These are phyloP conservation scores for Cryptus viduatorius DNA, from an alignment of 2,888 invertebrate species.

Conservation along the genomic window DNA sequence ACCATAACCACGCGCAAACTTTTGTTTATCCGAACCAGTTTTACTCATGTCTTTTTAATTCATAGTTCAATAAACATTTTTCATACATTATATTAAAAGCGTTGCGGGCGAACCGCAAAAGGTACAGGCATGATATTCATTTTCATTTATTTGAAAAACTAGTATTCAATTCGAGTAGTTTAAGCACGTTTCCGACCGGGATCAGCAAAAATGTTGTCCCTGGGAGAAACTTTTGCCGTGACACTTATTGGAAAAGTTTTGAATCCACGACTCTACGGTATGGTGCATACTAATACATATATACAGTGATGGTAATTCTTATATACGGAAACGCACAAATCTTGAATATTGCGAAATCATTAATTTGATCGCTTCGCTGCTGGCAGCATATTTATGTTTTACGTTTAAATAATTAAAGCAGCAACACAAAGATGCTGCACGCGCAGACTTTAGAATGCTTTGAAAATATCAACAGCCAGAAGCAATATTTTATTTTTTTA, in stretches of 20 bases:
- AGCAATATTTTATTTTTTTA: too few relatives aligned
- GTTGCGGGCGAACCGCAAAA: not conserved
- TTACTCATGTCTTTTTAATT: too few relatives aligned
- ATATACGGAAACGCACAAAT: not conserved
- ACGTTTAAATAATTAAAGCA: too few relatives aligned
- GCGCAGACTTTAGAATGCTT: too few relatives aligned
- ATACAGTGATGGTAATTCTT: not conserved
- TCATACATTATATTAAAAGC: not conserved
- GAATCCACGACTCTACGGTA: constrained; percentile 30
- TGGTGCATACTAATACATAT: constrained; percentile 5
- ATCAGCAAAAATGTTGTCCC: constrained; percentile 25
- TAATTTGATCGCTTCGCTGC: not conserved
- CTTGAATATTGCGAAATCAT: not conserved
- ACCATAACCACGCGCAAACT: too few relatives aligned
- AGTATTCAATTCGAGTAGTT: constrained; percentile 9
- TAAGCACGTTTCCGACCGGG: constrained; percentile 5
- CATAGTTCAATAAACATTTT: not conserved
- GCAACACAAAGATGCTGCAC: too few relatives aligned
- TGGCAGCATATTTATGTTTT: too few relatives aligned
- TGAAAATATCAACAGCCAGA: too few relatives aligned
- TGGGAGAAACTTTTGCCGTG: constrained; percentile 45
- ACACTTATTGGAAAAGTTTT: constrained; percentile 67
- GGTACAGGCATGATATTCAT: not conserved
- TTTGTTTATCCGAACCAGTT: too few relatives aligned
- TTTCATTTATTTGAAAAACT: constrained; percentile 18